Evolutionary conservation across 2,113 vertebrate genomes (phyloP).

Genomic region (Scalopus aquaticus): DNA sequence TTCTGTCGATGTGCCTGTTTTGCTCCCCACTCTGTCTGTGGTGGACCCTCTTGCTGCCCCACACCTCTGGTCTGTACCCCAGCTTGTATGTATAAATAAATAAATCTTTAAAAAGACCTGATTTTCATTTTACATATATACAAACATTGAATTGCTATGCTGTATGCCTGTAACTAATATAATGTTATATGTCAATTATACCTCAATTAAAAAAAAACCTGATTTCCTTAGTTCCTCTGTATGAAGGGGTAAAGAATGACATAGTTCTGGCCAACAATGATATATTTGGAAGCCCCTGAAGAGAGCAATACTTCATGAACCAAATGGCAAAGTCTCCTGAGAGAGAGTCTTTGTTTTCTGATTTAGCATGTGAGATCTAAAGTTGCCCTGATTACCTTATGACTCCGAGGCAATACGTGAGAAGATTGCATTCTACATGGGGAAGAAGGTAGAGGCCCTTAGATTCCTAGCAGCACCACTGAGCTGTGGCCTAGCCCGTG

Average conservation of each 20-base stretch:
- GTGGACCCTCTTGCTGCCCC: too few species aligned
- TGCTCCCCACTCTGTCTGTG: too few species aligned
- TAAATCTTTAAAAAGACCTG: too few species aligned
- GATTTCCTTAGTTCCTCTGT: not conserved
- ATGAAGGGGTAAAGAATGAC: not conserved
- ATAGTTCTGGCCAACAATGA: not conserved
- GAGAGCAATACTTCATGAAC: not conserved
- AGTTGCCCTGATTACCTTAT: not conserved
- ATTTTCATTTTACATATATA: not conserved
- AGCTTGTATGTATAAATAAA: too few species aligned
- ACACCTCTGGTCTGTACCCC: too few species aligned
- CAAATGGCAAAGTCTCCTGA: not conserved
- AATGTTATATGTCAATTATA: not conserved
- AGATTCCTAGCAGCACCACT: not conserved
- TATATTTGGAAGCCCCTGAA: not conserved
- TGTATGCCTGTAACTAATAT: not conserved
- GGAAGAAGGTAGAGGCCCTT: fast-evolving
- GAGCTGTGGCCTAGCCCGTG: too few species aligned
- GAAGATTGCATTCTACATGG: not conserved
- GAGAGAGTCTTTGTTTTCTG: not conserved
- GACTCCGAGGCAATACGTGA: not conserved
- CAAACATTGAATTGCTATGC: not conserved
- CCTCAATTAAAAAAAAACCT: not conserved
- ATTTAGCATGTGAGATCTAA: not conserved
- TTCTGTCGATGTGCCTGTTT: too few species aligned